Base-by-base conservation (phyloP, 2,113 vertebrate species). In the Nesoenas mayeri region DNA sequence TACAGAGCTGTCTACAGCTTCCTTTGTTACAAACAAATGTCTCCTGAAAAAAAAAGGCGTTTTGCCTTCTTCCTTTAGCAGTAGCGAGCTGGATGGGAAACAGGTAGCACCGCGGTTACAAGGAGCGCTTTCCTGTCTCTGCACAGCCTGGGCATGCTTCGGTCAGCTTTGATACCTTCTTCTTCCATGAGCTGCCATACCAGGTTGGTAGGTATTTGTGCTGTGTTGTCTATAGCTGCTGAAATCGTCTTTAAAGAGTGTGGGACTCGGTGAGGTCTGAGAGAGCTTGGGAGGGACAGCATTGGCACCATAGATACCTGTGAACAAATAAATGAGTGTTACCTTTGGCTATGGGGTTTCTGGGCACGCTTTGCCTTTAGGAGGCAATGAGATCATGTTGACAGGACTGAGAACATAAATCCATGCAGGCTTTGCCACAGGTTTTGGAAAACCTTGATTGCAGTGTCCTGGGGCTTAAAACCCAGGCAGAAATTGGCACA, bases 31-130 rank as follows among this genome's bases (percentile, higher is more conserved):
- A 79, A 79, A 91, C 54, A 81, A 44, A 50, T 26, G 11, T 48
- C 64, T 88, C 7, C 69, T 95, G 82, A 38, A 28, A 57, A 60
- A 31, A 67, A 54, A 15, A 5, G 78, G 60, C 51, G 31, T 56
- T n/a, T n/a, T 79, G 34, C 62, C 86, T 95, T 53, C 29, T 85
- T 90, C 38, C 57, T 80, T 62, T 42, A 57, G 48, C 57, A 29
- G 18, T 21, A 34, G 26, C 1, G 5, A 84, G 75, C 51, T 40
- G 61, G 38, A 36, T 91, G 81, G 73, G 72, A 87, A 79, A 18
- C 6, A 47, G 34, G 67, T 47, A 58, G 24, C 15, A 14, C 5
- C 73, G 70, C 85, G 51, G 17, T 54, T 71, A 29, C 17, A 66
- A 80, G 62, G 42, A 85, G 48, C 22, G 18, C 36, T 90, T 67